Percentiles rank a stretch among this genome's conserved stretches.
These are phyloP conservation scores for Eolophus roseicapilla DNA, from an alignment of 2,113 vertebrate species.

Conservation along the genomic window DNA sequence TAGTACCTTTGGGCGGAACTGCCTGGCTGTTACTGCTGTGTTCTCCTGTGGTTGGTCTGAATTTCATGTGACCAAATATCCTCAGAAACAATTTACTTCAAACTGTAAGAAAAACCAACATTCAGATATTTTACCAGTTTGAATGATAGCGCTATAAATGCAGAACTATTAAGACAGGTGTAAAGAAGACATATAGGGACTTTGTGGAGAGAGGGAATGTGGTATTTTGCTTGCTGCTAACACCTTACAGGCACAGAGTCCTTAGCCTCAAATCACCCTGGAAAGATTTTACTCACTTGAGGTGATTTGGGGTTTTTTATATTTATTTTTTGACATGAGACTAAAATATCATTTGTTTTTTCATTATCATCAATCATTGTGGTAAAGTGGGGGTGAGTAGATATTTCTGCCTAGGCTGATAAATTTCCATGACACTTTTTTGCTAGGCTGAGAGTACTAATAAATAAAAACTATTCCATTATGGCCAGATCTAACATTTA, in stretches of 20 bases:
- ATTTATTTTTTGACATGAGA: neutral
- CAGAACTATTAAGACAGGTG: neutral
- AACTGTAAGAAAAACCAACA: neutral
- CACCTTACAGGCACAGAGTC: neutral
- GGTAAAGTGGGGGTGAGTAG: constrained; percentile 30
- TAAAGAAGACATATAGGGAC: neutral
- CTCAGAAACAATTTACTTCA: neutral
- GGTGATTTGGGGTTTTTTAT: neutral
- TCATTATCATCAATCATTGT: constrained; percentile 61
- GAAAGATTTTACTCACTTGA: neutral
- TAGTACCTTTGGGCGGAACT: neutral
- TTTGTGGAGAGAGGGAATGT: neutral
- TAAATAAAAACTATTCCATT: constrained; percentile 68
- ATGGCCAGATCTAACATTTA: constrained; percentile 62
- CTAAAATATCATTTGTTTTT: constrained; percentile 54
- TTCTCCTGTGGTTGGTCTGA: neutral
- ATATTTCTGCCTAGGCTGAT: constrained; percentile 57
- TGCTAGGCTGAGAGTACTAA: constrained; percentile 60
- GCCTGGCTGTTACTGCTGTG: neutral
- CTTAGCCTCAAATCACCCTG: neutral
- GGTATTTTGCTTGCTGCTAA: neutral
- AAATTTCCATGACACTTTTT: constrained; percentile 64
- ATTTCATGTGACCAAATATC: neutral
- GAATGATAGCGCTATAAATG: neutral
- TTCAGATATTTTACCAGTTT: neutral